Base-by-base conservation (phyloP, 2,888 invertebrate species). In the Suillia variegata region DNA sequence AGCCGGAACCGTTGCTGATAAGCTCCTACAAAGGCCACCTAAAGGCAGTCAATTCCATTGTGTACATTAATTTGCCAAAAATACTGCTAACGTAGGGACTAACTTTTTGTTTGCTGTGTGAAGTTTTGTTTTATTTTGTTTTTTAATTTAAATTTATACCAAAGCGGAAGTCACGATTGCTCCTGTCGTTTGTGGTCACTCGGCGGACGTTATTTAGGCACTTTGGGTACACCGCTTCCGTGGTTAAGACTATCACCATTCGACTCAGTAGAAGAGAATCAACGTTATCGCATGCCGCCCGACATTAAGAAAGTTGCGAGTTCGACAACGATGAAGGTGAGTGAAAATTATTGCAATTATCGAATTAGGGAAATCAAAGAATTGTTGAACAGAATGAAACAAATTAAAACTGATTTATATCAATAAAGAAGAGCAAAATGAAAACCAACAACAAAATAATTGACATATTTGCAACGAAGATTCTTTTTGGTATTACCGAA, bases 181-280 rank as follows among this genome's bases (percentile, higher is more conserved):
- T 89, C 89, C 51, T 89, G 88, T 60, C 86, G 92, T 56, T 81
- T 92, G 76, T 93, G 92, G 92, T 88, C 88, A 0, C 77, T 91
- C 59, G 85, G 87, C 45, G 92, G 92, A 33, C 85, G 86, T 70
- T 87, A 87, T 74, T 74, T 93, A 67, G 90, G 90, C 66, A 92
- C 92, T 4, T 83, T 93, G 66, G 93, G 93, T 55, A 88, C 90
- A 54, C 87, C 87, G 67, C 83, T 85, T 69, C 84, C 86, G 1
- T 91, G 89, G 89, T 80, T 82, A 22, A 83, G 84, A 42, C 69
- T 87, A 31, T 81, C 84, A 1, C 81, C 84, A n/a, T 79, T 80
- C 5, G 77, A 78, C 49, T 73, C 77, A 5, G 79, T 83, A n/a
- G 82, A 85, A 24, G 73, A 83, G n/a, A 62, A 63, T 52, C 64